Conservation (phyloP, 2,888 invertebrate genomes). For the Platypus cylindrus region DNA sequence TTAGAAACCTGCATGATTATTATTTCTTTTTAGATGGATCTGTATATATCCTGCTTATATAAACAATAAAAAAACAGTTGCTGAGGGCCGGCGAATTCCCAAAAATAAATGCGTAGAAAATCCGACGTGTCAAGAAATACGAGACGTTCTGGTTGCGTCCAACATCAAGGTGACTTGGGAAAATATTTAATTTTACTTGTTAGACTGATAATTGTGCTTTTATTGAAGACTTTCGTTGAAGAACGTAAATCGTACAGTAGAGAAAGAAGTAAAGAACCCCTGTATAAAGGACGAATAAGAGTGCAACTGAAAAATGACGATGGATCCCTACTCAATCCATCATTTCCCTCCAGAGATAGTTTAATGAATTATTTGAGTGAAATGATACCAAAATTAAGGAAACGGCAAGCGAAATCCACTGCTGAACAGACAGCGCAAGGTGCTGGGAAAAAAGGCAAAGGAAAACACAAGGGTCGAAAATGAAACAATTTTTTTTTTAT, state of each 20-base stretch:
- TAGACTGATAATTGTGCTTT: slow-evolving; percentile 1
- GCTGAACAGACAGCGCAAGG: slow-evolving; percentile 25
- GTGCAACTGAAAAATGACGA: slow-evolving; percentile 89
- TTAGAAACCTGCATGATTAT: not conserved
- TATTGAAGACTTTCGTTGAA: slow-evolving; percentile 75
- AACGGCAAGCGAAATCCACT: slow-evolving; percentile 48
- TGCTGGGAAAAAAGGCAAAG: slow-evolving; percentile 27
- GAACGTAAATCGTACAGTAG: slow-evolving; percentile 82
- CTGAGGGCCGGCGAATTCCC: slow-evolving; percentile 75
- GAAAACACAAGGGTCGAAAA: slow-evolving; percentile 25
- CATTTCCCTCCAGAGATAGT: slow-evolving; percentile 63
- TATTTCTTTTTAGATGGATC: slow-evolving; percentile 64
- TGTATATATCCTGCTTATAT: slow-evolving; percentile 95
- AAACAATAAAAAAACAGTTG: slow-evolving; percentile 83
- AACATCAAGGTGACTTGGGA: slow-evolving; percentile 10
- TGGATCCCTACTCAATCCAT: slow-evolving; percentile 57
- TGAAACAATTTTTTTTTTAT: slow-evolving; percentile 12
- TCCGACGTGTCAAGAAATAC: slow-evolving; percentile 89
- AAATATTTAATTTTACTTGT: not conserved
- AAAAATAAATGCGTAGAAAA: slow-evolving; percentile 86
- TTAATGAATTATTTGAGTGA: slow-evolving; percentile 59
- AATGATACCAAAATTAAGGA: slow-evolving; percentile 84
- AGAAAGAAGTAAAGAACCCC: slow-evolving; percentile 81
- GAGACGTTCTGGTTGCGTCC: slow-evolving; percentile 76
- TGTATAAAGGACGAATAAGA: slow-evolving; percentile 76